phyloP scores from a whole-genome alignment of 2,888 invertebrate species.

The Mylabris sibirica region DNA sequence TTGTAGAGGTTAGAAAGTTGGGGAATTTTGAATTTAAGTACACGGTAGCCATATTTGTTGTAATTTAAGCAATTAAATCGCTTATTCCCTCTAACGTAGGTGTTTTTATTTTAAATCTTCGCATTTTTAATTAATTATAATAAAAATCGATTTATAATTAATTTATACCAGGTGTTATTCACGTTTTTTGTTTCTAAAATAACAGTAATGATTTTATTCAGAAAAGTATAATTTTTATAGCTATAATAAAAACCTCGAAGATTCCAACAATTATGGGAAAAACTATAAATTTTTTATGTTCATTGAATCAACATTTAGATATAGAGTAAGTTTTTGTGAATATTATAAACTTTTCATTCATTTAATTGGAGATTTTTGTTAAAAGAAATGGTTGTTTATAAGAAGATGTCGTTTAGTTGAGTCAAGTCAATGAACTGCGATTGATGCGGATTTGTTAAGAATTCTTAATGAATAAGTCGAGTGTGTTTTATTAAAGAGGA shows the following conservation, averaged over 20 bases:
- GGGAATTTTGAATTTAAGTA: conserved; percentile 8
- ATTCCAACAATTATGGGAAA: background rate
- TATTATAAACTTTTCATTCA: background rate
- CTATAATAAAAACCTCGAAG: background rate
- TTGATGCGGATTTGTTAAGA: background rate
- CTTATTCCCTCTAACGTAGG: conserved; percentile 39
- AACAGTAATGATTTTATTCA: background rate
- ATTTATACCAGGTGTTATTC: background rate
- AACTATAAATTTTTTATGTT: background rate
- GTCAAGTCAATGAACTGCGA: conserved; percentile 38
- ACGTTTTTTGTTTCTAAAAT: conserved; percentile 2
- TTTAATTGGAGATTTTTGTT: conserved; percentile 3
- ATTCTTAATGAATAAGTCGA: background rate
- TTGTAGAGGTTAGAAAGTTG: conserved; percentile 2
- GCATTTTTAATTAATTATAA: conserved; percentile 20
- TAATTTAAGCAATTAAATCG: conserved; percentile 49
- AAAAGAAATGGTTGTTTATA: conserved; percentile 35
- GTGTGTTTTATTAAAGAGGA: background rate
- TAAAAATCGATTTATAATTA: background rate
- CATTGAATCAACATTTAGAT: background rate
- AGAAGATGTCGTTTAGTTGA: conserved; percentile 32
- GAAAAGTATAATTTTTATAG: background rate
- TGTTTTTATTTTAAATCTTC: conserved; percentile 34
- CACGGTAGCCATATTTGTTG: conserved; percentile 50
- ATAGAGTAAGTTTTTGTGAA: background rate